A percentile compares a stretch with the other conserved stretches of the same genome.
phyloP scores from a whole-genome alignment of 2,797 vertebrate genomes.

The Harpagifer antarcticus region DNA sequence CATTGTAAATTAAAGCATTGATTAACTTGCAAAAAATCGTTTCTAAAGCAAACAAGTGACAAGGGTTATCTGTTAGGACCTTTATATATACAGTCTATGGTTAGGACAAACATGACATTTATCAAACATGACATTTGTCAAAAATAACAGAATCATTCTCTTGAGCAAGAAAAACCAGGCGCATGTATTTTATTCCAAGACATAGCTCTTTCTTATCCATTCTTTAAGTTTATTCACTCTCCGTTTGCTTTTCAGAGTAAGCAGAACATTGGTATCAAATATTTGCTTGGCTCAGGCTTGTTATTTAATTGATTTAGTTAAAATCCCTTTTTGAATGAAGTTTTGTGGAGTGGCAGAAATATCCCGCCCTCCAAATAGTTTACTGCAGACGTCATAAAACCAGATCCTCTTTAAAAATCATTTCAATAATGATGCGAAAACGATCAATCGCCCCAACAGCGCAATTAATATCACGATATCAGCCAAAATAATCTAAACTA shows the following conservation, averaged over 20 bases:
- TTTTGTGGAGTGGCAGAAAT: background rate
- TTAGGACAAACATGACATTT: slow-evolving; percentile 32
- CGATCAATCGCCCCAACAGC: too few relatives aligned
- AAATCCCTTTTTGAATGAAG: too few relatives aligned
- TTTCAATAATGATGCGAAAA: too few relatives aligned
- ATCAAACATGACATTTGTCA: background rate
- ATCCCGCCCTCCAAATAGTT: too few relatives aligned
- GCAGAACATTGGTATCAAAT: background rate
- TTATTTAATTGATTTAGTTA: background rate
- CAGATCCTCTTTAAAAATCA: too few relatives aligned
- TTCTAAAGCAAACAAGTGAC: background rate
- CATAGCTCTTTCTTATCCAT: background rate
- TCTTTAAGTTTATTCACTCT: slow-evolving; percentile 3
- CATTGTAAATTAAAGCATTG: background rate
- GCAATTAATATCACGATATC: too few relatives aligned
- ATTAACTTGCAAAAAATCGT: background rate
- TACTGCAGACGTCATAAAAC: too few relatives aligned
- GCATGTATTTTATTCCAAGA: background rate
- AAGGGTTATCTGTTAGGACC: slow-evolving; percentile 3
- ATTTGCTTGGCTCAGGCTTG: background rate
- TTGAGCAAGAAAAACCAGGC: background rate
- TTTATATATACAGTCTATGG: too few relatives aligned
- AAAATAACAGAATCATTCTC: slow-evolving; percentile 5
- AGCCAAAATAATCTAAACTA: too few relatives aligned
- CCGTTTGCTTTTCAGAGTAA: background rate